A percentile compares a stretch with the other conserved stretches of the same genome.
Evolutionary conservation across 2,888 invertebrate species (phyloP).

Genomic region (Podabrus alpinus): DNA sequence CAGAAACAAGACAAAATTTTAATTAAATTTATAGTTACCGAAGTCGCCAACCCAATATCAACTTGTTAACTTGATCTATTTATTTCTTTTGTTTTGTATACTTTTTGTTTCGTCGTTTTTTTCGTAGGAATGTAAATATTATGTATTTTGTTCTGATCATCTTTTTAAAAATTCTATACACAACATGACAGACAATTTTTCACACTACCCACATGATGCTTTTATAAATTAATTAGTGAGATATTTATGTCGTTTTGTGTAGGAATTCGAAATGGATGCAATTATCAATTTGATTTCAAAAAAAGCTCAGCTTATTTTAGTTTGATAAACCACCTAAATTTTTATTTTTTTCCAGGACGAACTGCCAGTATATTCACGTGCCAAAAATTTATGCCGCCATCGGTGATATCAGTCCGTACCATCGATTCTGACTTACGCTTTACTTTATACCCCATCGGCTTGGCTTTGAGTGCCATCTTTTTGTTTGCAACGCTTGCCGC

Average conservation of each 20-base stretch:
- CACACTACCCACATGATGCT: neutral
- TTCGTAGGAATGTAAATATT: neutral
- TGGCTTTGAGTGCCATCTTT: conserved; percentile 81
- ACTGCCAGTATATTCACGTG: conserved; percentile 67
- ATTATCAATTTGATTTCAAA: neutral
- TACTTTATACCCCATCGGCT: conserved; percentile 75
- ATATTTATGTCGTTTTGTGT: neutral
- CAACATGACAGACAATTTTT: neutral
- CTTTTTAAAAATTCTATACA: neutral
- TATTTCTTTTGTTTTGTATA: neutral
- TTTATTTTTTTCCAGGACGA: conserved; percentile 40
- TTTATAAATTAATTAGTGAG: neutral
- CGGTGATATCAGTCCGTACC: conserved; percentile 32
- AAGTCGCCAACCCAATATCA: too few relatives aligned
- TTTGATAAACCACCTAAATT: neutral
- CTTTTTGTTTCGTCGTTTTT: neutral
- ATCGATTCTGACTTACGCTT: conserved; percentile 61
- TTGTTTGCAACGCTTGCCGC: conserved; percentile 80
- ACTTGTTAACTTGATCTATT: neutral
- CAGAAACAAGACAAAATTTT: neutral
- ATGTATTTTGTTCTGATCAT: neutral
- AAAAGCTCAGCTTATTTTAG: neutral
- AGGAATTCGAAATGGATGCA: neutral
- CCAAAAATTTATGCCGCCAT: conserved; percentile 59
- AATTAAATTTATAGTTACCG: too few relatives aligned